Percentiles rank a stretch among this genome's conserved stretches.
These are phyloP conservation scores for Phocides pigmalion DNA, from an alignment of 1,140 invertebrate genomes.

Conservation along the genomic window DNA sequence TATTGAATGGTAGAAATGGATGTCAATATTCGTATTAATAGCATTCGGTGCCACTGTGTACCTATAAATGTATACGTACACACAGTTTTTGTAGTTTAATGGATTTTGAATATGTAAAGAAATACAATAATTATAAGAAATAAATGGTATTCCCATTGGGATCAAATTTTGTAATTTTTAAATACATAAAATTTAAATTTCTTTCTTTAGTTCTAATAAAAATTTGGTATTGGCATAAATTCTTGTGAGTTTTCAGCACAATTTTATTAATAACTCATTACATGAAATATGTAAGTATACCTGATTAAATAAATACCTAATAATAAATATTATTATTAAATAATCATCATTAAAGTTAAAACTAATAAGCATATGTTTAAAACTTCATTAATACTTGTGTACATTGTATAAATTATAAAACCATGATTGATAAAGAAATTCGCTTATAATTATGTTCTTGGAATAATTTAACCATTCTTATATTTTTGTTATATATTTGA, in stretches of 20 bases:
- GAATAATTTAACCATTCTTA: too few species aligned
- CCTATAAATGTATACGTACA: neutral
- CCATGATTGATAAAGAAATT: too few species aligned
- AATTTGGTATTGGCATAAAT: conserved; percentile 5
- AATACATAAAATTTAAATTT: conserved; percentile 26
- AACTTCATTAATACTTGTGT: neutral
- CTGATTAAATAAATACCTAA: conserved; percentile 19
- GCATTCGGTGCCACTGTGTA: neutral
- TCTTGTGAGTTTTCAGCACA: conserved; percentile 21
- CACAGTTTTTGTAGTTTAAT: conserved; percentile 14
- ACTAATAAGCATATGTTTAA: conserved; percentile 5
- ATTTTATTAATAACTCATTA: conserved; percentile 21
- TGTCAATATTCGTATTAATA: conserved; percentile 11
- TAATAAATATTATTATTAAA: conserved; percentile 19
- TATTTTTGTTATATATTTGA: too few species aligned
- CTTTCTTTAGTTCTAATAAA: conserved; percentile 25
- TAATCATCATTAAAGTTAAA: conserved; percentile 25
- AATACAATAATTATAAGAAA: neutral
- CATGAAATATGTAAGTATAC: conserved; percentile 29
- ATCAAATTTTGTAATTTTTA: conserved; percentile 28
- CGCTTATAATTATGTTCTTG: too few species aligned
- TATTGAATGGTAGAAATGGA: conserved; percentile 19
- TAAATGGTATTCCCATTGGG: conserved; percentile 9
- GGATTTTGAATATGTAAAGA: neutral
- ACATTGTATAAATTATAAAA: conserved; percentile 19